phyloP scores from a whole-genome alignment of 2,113 vertebrate species.

The Ariopsis seemanni region DNA sequence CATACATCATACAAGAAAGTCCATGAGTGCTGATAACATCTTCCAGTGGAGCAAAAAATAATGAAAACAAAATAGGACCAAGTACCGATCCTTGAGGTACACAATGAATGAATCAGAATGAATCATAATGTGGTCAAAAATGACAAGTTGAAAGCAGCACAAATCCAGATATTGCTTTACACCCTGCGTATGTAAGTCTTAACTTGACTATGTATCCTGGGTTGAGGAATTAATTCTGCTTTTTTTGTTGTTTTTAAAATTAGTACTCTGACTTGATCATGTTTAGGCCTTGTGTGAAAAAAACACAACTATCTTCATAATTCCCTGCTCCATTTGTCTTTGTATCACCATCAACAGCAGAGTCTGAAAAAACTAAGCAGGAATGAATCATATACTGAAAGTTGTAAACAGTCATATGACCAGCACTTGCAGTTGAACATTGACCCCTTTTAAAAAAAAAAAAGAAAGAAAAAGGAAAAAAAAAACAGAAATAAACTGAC shows the following conservation, averaged over 20 bases:
- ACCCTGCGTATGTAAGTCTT: background rate
- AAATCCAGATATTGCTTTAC: background rate
- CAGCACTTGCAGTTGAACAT: constrained; percentile 31
- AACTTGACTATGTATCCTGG: background rate
- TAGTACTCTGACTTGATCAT: background rate
- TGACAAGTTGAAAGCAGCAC: background rate
- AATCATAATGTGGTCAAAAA: background rate
- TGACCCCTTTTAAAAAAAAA: constrained; percentile 3
- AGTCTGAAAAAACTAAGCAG: background rate
- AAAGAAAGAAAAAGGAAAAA: background rate
- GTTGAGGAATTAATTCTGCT: background rate
- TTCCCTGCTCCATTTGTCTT: background rate
- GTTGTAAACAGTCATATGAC: constrained; percentile 33
- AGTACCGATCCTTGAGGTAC: too few relatives aligned
- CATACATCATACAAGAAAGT: too few relatives aligned
- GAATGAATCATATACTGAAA: background rate
- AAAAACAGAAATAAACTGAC: background rate
- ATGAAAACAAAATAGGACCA: too few relatives aligned
- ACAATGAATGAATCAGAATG: background rate
- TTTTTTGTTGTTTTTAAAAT: background rate
- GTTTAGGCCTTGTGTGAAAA: background rate
- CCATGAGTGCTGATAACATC: too few relatives aligned
- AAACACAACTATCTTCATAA: background rate
- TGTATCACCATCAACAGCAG: background rate
- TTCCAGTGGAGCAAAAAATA: too few relatives aligned